A percentile compares a stretch with the other conserved stretches of the same genome.
phyloP scores from a whole-genome alignment of 2,797 vertebrate species.

The Hybognathus amarus region DNA sequence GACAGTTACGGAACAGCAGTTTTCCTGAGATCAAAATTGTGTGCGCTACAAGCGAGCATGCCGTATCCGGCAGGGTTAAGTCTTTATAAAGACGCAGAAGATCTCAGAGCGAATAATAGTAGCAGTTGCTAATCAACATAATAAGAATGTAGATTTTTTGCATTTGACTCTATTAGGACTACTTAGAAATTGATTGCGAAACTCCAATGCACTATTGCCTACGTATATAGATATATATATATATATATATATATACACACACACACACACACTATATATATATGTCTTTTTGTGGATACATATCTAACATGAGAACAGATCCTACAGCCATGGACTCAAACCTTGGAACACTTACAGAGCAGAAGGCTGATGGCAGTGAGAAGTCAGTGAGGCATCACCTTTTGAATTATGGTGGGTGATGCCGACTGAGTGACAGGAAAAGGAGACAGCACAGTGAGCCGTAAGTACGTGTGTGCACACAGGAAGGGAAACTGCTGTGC shows the following conservation, averaged over 20 bases:
- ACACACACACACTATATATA: no score
- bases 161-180: constrained; percentile 25
- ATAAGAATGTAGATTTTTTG: constrained; percentile 69
- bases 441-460: constrained; percentile 72
- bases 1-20: constrained; percentile 77
- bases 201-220: not conserved
- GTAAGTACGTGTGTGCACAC: constrained; percentile 64
- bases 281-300: no score
- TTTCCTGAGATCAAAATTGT: constrained; percentile 72
- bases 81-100: constrained; percentile 64
- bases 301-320: constrained; percentile 33
- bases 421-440: constrained; percentile 74
- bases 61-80: constrained; percentile 43
- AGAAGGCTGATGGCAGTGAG: constrained; percentile 81
- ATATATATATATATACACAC: no score
- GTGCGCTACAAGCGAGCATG: constrained; percentile 71
- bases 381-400: constrained; percentile 81
- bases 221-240: not conserved
- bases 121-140: constrained; percentile 79
- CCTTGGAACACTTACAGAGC: constrained; percentile 82
- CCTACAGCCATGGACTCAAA: constrained; percentile 72
- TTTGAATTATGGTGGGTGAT: constrained; percentile 72
- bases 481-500: constrained; percentile 69
- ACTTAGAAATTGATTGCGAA: not conserved
- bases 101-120: constrained; percentile 65